These are phyloP conservation scores for Cephus rjabovi DNA, from an alignment of 2,888 invertebrate genomes.

Conservation along the genomic window DNA sequence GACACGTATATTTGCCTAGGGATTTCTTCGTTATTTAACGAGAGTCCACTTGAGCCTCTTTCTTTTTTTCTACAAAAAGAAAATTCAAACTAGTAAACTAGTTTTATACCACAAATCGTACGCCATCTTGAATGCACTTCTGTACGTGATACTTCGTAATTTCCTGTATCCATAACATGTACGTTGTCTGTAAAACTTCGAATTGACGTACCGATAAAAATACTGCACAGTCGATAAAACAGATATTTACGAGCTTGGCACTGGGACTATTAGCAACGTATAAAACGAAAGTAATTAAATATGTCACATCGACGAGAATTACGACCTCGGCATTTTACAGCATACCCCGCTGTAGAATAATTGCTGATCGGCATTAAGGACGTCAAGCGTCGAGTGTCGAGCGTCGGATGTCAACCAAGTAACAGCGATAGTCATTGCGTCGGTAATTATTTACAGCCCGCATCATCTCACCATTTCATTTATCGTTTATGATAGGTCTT, in stretches of 20 bases:
- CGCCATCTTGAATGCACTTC: background rate
- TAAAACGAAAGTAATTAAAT: background rate
- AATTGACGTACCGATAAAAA: background rate
- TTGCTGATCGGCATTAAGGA: background rate
- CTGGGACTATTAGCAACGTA: background rate
- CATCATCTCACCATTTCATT: background rate
- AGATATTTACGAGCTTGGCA: background rate
- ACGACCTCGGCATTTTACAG: background rate
- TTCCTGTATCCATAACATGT: background rate
- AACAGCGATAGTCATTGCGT: background rate
- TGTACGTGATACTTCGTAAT: background rate
- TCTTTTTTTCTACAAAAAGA: background rate
- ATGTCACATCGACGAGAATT: background rate
- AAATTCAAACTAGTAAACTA: background rate
- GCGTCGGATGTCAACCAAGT: background rate
- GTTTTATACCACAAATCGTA: background rate
- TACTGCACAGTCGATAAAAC: background rate
- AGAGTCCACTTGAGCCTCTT: background rate
- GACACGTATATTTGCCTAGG: background rate
- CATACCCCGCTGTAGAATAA: background rate
- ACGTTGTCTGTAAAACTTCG: background rate
- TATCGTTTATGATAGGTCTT: background rate
- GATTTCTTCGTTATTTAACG: background rate
- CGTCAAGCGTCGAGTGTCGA: background rate
- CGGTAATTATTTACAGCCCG: conserved; percentile 2